Evolutionary conservation across 2,888 invertebrate species (phyloP).

Genomic region (Cynaeus angustus): DNA sequence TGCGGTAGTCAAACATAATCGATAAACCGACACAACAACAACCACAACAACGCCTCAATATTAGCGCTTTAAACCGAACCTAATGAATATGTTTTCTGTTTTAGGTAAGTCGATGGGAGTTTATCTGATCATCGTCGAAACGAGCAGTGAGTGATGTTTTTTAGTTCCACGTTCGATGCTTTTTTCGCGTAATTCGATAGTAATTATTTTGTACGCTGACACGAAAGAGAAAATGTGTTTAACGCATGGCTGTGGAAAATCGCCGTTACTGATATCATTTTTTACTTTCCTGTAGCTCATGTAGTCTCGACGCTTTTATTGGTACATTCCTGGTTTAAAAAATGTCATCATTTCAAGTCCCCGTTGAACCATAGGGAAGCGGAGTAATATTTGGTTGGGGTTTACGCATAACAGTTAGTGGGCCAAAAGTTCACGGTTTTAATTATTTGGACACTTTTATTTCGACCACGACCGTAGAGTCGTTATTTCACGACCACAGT

Average conservation of each 20-base stretch:
- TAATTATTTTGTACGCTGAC: neutral
- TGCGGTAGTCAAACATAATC: constrained; percentile 35
- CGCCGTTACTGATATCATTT: constrained; percentile 11
- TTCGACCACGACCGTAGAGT: neutral
- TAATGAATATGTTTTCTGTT: constrained; percentile 22
- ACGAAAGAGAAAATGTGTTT: constrained; percentile 7
- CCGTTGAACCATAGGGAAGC: constrained; percentile 12
- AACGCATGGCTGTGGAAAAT: constrained; percentile 13
- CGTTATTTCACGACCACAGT: too few species aligned
- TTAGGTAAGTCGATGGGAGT: constrained; percentile 17
- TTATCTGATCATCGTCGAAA: neutral
- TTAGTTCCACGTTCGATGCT: neutral
- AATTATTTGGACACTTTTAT: too few species aligned
- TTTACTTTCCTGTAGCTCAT: constrained; percentile 11
- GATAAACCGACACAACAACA: constrained; percentile 35
- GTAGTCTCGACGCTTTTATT: constrained; percentile 12
- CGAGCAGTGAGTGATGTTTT: neutral
- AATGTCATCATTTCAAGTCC: constrained; percentile 32
- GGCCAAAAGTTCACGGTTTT: too few species aligned
- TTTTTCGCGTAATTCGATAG: too few species aligned
- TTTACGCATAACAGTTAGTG: too few species aligned
- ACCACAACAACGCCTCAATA: constrained; percentile 33
- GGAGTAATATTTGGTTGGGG: constrained; percentile 20
- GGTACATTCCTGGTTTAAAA: constrained; percentile 27
- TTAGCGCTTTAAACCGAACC: constrained; percentile 12